Evolutionary conservation across 2,797 vertebrate genomes (phyloP).

Genomic region (Lepus oiostolus): DNA sequence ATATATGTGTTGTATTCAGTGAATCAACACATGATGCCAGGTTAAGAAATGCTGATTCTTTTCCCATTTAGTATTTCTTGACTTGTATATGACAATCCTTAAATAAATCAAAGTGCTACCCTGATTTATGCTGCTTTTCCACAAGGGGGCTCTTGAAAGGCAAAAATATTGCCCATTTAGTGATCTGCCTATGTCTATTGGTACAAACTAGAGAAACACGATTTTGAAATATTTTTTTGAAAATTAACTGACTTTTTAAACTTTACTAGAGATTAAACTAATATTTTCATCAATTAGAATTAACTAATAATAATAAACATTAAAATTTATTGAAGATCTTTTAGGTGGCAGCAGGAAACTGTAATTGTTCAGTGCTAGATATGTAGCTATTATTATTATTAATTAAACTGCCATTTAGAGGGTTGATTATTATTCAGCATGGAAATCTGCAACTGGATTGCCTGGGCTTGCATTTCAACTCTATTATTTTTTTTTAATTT

Average conservation of each 20-base stretch:
- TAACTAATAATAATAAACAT: neutral
- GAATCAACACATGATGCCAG: constrained; percentile 10
- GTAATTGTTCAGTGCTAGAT: neutral
- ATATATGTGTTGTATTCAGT: constrained; percentile 22
- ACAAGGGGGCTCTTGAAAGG: constrained; percentile 64
- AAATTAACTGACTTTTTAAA: constrained; percentile 3
- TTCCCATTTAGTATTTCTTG: constrained; percentile 48
- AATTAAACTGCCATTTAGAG: neutral
- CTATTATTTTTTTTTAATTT: neutral
- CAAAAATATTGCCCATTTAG: neutral
- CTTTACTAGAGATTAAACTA: neutral
- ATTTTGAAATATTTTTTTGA: constrained; percentile 58
- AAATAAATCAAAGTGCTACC: constrained; percentile 27
- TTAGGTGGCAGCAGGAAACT: no score
- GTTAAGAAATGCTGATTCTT: constrained; percentile 57
- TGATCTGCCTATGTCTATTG: constrained; percentile 65
- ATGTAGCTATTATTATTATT: neutral
- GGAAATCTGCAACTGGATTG: neutral
- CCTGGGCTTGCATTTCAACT: neutral
- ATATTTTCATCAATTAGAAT: neutral
- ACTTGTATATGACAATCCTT: neutral
- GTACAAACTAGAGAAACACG: constrained; percentile 42
- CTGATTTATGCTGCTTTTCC: constrained; percentile 50
- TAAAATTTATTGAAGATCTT: neutral
- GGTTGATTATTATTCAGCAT: neutral